phyloP scores from a whole-genome alignment of 2,797 vertebrate genomes.

The Gallirallus australis region DNA sequence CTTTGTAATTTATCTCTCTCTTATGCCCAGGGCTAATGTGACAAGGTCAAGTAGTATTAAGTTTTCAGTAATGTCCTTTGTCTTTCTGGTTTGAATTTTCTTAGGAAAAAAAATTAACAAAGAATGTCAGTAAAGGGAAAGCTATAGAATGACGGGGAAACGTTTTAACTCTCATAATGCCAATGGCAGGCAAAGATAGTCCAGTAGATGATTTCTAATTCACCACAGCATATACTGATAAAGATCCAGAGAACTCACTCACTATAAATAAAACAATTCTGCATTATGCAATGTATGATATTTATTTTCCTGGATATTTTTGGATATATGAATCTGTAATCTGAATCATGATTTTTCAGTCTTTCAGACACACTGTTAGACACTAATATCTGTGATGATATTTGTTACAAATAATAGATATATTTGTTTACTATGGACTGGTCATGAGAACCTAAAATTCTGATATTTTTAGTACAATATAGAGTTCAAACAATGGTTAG shows the following conservation, averaged over 20 bases:
- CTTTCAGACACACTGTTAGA: not conserved
- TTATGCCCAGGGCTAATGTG: constrained; percentile 85
- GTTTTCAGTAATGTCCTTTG: constrained; percentile 85
- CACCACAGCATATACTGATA: not conserved
- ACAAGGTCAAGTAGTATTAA: constrained; percentile 85
- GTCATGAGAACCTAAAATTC: not conserved
- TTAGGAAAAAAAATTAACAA: constrained; percentile 76
- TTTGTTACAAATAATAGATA: not conserved
- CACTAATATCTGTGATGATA: not conserved
- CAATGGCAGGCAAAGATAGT: not conserved
- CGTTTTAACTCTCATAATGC: constrained; percentile 52
- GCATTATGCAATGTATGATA: not conserved
- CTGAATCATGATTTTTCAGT: not conserved
- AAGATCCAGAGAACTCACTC: not conserved
- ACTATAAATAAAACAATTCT: not conserved
- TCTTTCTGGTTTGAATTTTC: constrained; percentile 87
- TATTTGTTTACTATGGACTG: not conserved
- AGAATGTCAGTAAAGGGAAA: constrained; percentile 74
- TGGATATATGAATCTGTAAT: not conserved
- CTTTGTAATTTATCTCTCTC: constrained; percentile 85
- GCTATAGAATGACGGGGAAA: constrained; percentile 63
- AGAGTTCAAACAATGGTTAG: not conserved
- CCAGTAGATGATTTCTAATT: not conserved
- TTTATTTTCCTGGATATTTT: not conserved
- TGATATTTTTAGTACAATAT: not conserved